Base-by-base conservation (phyloP, 2,113 vertebrate genomes). In the Apistogramma diplotaenia region DNA sequence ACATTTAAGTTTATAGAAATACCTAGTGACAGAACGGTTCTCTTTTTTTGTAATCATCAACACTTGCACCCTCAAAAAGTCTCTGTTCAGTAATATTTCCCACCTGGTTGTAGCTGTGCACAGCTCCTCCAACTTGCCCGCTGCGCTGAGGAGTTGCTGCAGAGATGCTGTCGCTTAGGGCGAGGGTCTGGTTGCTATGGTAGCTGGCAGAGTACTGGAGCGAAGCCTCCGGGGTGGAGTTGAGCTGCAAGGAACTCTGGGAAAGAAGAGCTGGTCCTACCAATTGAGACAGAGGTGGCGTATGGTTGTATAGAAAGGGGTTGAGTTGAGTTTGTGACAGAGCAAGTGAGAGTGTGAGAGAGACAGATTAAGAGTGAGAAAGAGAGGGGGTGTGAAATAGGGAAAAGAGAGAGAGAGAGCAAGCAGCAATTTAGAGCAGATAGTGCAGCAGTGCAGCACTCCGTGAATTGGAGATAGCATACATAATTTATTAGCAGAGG, bases 151-250 rank as follows among this genome's bases (percentile, higher is more conserved):
- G 96, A 91, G 89, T 81, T 90, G 92, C 93, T 88, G 93, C 90
- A 87, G 97, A 79, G 97, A 93, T 2, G 96, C 92, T 2, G 94
- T 98, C 98, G 0, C 97, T 97, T 92, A 96, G 95, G 94, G 97
- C 96, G 56, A 98, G 96, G 94, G 98, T 97, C 96, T 99, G 98
- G 96, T 98, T 99, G 96, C 98, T 99, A 95, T 99, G 98, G 96
- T 99, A 99, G 97, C 97, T 97, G 93, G 97, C 96, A 25, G 98
- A 97, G 96, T 97, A 99, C 96, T 99, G 98, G 94, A 99, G 98
- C 91, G 97, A 97, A 91, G 96, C 97, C 96, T 99, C 98, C 75
- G 97, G 96, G 95, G 98, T 98, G 95, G 98, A 97, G 96, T 96
- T 97, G 95, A 99, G 97, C 95, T 99, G 98, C 94, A 99, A 97